phyloP scores from a whole-genome alignment of 1,140 invertebrate genomes.

The Spodoptera litura region DNA sequence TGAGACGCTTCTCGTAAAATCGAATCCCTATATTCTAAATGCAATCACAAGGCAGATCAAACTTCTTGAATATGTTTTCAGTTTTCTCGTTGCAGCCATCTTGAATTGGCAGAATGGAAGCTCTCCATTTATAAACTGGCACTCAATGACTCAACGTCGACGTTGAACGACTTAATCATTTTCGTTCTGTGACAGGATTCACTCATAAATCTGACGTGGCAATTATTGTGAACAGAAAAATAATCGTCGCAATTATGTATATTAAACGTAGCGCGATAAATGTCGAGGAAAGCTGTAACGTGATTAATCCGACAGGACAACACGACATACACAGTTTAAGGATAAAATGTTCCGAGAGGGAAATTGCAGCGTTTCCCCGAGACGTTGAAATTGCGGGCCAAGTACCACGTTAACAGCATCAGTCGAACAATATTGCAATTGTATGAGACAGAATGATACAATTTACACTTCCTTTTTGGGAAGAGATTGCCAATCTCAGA shows the following conservation, averaged over 20 bases:
- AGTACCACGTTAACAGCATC: conserved; percentile 53
- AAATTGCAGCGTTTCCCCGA: conserved; percentile 60
- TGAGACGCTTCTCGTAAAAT: conserved; percentile 67
- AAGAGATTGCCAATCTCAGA: conserved; percentile 26
- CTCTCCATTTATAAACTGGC: background rate
- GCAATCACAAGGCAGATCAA: conserved; percentile 40
- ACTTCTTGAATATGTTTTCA: conserved; percentile 31
- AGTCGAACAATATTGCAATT: conserved; percentile 61
- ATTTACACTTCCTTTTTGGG: conserved; percentile 43
- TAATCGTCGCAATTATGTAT: conserved; percentile 15
- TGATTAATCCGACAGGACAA: conserved; percentile 61
- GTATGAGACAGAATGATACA: conserved; percentile 47
- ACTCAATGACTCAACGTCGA: background rate
- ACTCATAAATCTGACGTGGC: conserved; percentile 2
- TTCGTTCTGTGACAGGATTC: conserved; percentile 2
- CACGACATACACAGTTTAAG: conserved; percentile 38
- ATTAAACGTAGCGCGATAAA: conserved; percentile 22
- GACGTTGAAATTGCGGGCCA: conserved; percentile 55
- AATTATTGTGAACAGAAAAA: conserved; percentile 9
- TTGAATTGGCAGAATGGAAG: conserved; percentile 20
- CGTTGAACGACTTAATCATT: background rate
- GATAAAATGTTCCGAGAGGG: conserved; percentile 63
- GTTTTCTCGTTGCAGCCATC: conserved; percentile 2
- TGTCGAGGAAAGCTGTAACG: conserved; percentile 49
- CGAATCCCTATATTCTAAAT: conserved; percentile 51